phyloP scores from a whole-genome alignment of 2,113 vertebrate species.

The Platichthys stellatus region DNA sequence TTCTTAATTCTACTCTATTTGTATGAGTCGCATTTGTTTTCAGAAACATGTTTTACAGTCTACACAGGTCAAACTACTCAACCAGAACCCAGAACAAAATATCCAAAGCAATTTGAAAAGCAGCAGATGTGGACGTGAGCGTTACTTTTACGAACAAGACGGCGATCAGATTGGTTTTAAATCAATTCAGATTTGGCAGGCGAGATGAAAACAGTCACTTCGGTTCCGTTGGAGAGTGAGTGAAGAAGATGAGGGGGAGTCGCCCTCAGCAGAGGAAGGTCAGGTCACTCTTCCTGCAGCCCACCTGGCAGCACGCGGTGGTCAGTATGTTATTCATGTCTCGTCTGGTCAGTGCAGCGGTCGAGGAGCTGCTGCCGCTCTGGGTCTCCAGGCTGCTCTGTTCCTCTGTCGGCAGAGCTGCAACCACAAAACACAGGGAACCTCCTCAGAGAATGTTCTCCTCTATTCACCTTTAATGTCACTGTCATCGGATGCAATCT shows the following conservation, averaged over 20 bases:
- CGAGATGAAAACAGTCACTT: constrained; percentile 34
- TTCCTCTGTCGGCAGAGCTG: constrained; percentile 62
- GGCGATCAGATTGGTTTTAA: constrained; percentile 19
- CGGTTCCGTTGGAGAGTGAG: constrained; percentile 7
- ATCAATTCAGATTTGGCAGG: constrained; percentile 27
- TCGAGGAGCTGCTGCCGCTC: neutral
- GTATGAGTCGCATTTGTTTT: neutral
- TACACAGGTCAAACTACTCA: constrained; percentile 21
- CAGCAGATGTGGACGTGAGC: neutral
- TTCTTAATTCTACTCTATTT: neutral
- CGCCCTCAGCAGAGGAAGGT: constrained; percentile 78
- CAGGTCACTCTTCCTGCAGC: constrained; percentile 84
- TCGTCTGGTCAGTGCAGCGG: constrained; percentile 59
- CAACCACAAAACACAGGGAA: constrained; percentile 9
- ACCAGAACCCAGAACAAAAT: constrained; percentile 1
- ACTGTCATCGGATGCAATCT: neutral
- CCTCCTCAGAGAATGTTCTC: too few species aligned
- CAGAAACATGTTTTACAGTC: constrained; percentile 19
- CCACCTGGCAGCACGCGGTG: constrained; percentile 79
- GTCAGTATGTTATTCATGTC: constrained; percentile 77
- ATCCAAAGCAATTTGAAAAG: constrained; percentile 30
- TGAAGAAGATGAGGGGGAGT: neutral
- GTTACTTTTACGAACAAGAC: neutral
- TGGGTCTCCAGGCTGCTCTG: constrained; percentile 65
- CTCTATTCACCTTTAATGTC: neutral